Percentiles rank a stretch among this genome's conserved stretches.
Conservation (phyloP, 2,888 invertebrate genomes). For the Allacma fusca region DNA sequence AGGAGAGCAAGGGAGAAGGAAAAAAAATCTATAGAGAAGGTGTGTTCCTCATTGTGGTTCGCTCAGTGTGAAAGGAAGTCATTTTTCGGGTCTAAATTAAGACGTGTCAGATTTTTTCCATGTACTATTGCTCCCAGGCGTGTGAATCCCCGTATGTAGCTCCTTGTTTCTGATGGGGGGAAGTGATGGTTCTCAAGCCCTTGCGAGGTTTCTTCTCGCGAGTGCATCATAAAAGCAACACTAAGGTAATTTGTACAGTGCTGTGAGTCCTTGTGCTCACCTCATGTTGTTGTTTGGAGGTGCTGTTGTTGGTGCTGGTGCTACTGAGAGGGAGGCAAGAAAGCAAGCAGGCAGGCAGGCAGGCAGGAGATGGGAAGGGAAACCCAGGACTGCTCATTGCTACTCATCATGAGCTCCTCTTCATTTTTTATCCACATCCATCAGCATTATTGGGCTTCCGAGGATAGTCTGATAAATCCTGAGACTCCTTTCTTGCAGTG, state of each 20-base stretch:
- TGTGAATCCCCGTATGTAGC: constrained; percentile 23
- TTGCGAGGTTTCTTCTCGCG: constrained; percentile 6
- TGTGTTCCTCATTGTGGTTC: constrained; percentile 44
- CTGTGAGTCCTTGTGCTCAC: constrained; percentile 9
- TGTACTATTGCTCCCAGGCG: not conserved
- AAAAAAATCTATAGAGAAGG: not conserved
- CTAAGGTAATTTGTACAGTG: constrained; percentile 9
- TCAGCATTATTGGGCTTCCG: constrained; percentile 6
- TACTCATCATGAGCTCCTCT: not conserved
- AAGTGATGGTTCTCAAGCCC: not conserved
- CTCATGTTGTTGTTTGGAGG: not conserved
- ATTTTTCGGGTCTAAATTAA: constrained; percentile 55
- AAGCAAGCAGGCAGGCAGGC: too few species aligned
- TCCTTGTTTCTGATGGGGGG: not conserved
- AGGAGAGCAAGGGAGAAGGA: too few species aligned
- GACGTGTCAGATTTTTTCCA: constrained; percentile 51
- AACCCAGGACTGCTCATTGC: constrained; percentile 8
- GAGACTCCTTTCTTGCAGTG: constrained; percentile 28
- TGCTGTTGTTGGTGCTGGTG: too few species aligned
- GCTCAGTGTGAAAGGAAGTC: constrained; percentile 53
- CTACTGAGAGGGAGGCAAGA: too few species aligned
- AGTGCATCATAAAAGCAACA: not conserved
- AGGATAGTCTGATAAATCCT: not conserved
- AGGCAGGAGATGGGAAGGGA: too few species aligned
- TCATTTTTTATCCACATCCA: constrained; percentile 1